Evolutionary conservation across 2,797 vertebrate genomes (phyloP).

Genomic region (Scomberomorus guttatus): DNA sequence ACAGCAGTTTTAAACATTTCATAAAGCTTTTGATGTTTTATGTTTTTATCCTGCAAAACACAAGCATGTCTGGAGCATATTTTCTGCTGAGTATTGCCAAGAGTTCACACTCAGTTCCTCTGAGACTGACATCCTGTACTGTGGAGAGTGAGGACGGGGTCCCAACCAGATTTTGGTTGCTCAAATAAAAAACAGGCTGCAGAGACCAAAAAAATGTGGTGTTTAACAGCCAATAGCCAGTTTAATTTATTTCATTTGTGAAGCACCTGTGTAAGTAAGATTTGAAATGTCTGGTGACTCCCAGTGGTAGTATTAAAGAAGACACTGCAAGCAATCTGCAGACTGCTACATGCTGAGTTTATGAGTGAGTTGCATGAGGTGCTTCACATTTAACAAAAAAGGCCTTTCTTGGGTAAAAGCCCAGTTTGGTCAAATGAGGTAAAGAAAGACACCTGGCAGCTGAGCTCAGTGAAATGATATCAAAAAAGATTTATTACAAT

Average conservation of each 20-base stretch:
- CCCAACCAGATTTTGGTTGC: no score
- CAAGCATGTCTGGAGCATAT: no score
- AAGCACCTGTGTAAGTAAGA: background rate
- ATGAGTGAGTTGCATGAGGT: background rate
- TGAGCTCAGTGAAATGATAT: background rate
- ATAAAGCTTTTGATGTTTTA: no score
- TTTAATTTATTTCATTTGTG: background rate
- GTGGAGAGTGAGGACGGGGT: no score
- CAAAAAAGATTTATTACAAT: conserved; percentile 54
- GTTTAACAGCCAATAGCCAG: background rate
- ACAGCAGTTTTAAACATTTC: no score
- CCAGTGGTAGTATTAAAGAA: conserved; percentile 23
- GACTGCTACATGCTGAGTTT: background rate
- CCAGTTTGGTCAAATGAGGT: background rate
- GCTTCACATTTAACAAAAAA: background rate
- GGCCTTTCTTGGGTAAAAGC: background rate
- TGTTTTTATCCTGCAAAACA: no score
- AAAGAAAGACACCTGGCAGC: conserved; percentile 5
- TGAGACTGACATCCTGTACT: no score
- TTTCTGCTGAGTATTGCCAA: no score
- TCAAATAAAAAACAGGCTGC: no score
- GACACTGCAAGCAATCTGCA: background rate
- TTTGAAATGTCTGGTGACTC: conserved; percentile 2
- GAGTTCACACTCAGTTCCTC: no score
- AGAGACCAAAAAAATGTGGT: no score